phyloP scores from a whole-genome alignment of 2,113 vertebrate genomes.

The Megaceryle maxima region DNA sequence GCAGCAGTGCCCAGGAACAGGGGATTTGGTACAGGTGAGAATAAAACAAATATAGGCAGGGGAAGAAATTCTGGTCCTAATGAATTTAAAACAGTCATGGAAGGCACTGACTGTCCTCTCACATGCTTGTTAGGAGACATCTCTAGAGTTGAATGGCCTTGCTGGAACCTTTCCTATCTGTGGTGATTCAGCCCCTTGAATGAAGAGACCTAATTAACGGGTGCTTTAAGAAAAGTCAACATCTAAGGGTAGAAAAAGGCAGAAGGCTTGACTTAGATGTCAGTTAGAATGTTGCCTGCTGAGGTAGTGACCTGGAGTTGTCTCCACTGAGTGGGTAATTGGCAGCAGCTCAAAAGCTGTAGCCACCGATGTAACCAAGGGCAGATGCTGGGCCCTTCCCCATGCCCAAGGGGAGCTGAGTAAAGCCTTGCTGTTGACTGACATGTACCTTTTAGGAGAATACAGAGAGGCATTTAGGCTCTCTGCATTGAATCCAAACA shows the following conservation, averaged over 20 bases:
- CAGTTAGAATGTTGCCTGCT: background rate
- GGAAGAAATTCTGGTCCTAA: background rate
- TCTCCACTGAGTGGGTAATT: background rate
- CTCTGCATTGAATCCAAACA: background rate
- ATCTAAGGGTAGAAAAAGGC: background rate
- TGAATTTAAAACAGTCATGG: background rate
- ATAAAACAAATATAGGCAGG: background rate
- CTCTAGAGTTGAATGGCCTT: background rate
- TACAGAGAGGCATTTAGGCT: background rate
- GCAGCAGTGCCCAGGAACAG: background rate
- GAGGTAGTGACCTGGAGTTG: background rate
- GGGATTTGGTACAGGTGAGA: background rate
- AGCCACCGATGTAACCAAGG: background rate
- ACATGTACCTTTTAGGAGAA: background rate
- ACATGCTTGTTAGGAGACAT: background rate
- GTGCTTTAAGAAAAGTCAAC: background rate
- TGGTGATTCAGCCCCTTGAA: background rate
- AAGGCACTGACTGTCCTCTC: background rate
- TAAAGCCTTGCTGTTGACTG: background rate
- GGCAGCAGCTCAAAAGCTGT: background rate
- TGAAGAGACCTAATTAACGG: background rate
- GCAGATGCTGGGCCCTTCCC: background rate
- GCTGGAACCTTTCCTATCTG: background rate
- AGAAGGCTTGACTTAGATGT: background rate
- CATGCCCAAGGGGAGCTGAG: rapidly evolving